A percentile compares a stretch with the other conserved stretches of the same genome.
phyloP scores from a whole-genome alignment of 2,113 vertebrate genomes.

The Galeopterus variegatus region DNA sequence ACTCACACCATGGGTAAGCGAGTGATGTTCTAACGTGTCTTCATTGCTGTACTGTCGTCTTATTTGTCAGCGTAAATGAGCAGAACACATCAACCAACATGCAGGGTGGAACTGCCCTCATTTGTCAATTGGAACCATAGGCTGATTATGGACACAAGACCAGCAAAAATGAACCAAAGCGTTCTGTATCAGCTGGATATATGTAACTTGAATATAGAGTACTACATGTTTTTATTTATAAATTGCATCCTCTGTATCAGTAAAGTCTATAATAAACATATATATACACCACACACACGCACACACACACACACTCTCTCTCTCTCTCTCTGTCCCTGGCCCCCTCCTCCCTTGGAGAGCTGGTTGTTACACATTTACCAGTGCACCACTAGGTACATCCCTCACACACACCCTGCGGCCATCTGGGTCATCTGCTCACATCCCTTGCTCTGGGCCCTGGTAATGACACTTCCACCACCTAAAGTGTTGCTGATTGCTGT shows the following conservation, averaged over 20 bases:
- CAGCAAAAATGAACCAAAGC: slow-evolving; percentile 15
- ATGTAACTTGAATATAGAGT: not conserved
- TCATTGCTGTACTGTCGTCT: not conserved
- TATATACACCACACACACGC: not conserved
- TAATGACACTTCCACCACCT: not conserved
- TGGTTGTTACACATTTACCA: not conserved
- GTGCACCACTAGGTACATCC: not conserved
- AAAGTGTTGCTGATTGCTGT: not conserved
- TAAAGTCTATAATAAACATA: not conserved
- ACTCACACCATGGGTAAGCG: not conserved
- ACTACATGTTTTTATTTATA: not conserved
- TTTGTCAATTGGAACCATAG: not conserved
- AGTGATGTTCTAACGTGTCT: not conserved
- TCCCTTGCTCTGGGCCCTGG: not conserved
- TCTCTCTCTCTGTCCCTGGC: not conserved
- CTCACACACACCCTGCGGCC: fast-evolving
- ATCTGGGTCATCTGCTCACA: not conserved
- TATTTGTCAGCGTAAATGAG: not conserved
- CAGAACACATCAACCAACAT: not conserved
- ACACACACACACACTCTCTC: not conserved
- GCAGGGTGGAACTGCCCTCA: not conserved
- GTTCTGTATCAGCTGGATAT: not conserved
- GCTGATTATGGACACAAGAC: not conserved
- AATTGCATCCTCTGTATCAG: not conserved
- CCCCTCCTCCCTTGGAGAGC: not conserved